Conservation (phyloP, 1,140 invertebrate species). For the Elysia chlorotica region DNA sequence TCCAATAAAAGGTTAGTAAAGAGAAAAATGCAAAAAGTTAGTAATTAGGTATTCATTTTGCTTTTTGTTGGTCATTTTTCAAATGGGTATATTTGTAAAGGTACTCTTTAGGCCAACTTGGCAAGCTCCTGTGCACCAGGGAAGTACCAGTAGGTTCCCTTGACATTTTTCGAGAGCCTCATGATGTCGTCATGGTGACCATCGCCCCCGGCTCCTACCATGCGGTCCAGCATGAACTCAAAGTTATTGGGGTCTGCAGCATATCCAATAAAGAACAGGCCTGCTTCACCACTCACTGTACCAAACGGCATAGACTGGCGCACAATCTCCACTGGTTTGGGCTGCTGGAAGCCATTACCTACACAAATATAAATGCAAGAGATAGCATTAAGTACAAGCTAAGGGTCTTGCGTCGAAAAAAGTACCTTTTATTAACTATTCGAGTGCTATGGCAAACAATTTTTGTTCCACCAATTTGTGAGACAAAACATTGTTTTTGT, state of each 20-base stretch:
- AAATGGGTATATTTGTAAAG: too few relatives aligned
- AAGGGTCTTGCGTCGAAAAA: too few relatives aligned
- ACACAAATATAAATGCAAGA: conserved; percentile 5
- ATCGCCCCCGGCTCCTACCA: conserved; percentile 52
- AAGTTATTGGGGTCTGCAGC: conserved; percentile 45
- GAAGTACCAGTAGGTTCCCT: conserved; percentile 61
- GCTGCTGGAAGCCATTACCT: conserved; percentile 48
- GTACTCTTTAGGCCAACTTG: conserved; percentile 47
- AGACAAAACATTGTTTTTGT: too few relatives aligned
- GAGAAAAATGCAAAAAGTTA: too few relatives aligned
- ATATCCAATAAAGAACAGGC: conserved; percentile 59
- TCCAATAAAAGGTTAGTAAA: too few relatives aligned
- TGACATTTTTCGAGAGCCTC: conserved; percentile 49
- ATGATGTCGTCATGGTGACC: conserved; percentile 54
- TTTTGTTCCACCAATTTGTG: too few relatives aligned
- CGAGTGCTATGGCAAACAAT: too few relatives aligned
- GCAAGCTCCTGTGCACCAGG: conserved; percentile 50
- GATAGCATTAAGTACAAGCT: too few relatives aligned
- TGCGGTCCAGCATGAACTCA: conserved; percentile 56
- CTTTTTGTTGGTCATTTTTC: too few relatives aligned
- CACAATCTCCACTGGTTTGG: conserved; percentile 52
- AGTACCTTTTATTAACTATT: too few relatives aligned
- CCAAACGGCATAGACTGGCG: conserved; percentile 57
- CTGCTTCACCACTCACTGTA: conserved; percentile 38
- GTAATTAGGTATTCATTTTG: too few relatives aligned